Percentiles rank a stretch among this genome's conserved stretches.
Evolutionary conservation across 2,113 vertebrate species (phyloP).

Genomic region (Anolis sagrei): DNA sequence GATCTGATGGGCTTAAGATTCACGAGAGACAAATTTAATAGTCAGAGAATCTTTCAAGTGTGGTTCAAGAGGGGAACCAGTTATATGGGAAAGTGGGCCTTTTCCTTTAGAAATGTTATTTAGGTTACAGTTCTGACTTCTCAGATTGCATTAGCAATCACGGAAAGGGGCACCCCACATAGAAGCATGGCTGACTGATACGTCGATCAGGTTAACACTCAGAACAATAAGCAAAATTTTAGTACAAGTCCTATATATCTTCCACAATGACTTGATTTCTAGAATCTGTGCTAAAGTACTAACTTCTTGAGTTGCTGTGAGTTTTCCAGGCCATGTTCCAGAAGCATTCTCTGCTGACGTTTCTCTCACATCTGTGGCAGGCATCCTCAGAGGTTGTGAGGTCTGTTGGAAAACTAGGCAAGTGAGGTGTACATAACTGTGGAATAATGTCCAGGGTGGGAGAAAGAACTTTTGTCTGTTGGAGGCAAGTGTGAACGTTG

Average conservation of each 20-base stretch:
- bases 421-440: too few species aligned
- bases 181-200: not conserved
- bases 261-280: not conserved
- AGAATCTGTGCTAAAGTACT: not conserved
- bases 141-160: not conserved
- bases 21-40: not conserved
- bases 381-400: too few species aligned
- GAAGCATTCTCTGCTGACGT: too few species aligned
- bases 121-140: not conserved
- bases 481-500: too few species aligned
- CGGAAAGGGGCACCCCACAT: not conserved
- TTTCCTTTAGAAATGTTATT: not conserved
- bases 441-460: too few species aligned
- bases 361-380: too few species aligned
- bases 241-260: not conserved
- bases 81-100: not conserved
- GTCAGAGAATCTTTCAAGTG: not conserved
- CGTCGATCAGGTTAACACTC: not conserved
- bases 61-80: not conserved
- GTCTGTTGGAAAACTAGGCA: too few species aligned
- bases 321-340: too few species aligned
- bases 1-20: not conserved
- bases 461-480: too few species aligned
- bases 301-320: too few species aligned
- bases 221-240: not conserved